phyloP scores from a whole-genome alignment of 2,797 vertebrate species.

The Pyrocephalus nanus region DNA sequence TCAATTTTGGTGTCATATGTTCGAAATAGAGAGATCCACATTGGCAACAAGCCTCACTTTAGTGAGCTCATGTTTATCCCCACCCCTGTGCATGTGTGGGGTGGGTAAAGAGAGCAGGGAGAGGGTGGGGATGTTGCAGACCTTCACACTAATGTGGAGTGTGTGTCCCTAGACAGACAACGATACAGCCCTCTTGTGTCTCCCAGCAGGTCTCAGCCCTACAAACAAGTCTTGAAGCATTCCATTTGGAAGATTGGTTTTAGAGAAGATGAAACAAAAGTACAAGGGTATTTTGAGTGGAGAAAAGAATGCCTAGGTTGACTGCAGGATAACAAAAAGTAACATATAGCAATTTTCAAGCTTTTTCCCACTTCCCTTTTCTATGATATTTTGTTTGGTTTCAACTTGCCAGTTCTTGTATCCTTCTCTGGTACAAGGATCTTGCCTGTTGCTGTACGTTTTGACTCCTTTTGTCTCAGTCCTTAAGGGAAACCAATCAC shows the following conservation, averaged over 20 bases:
- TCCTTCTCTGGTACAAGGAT: neutral
- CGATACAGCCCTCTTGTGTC: neutral
- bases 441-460: neutral
- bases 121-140: neutral
- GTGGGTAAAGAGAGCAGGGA: neutral
- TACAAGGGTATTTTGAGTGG: neutral
- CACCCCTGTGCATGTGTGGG: accelerated
- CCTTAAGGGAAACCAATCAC: neutral
- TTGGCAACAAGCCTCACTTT: neutral
- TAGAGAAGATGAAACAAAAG: neutral
- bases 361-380: neutral
- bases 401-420: neutral
- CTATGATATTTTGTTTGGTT: neutral
- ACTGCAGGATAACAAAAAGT: neutral
- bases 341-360: neutral
- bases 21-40: neutral
- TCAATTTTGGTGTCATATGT: neutral
- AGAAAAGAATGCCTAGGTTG: neutral
- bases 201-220: accelerated
- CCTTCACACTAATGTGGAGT: neutral
- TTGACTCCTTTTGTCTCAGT: neutral
- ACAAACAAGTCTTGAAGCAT: neutral
- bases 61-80: neutral
- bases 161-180: neutral
- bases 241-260: neutral